These are phyloP conservation scores for Ernsta delagoae DNA, from an alignment of 2,888 invertebrate species.

Conservation along the genomic window DNA sequence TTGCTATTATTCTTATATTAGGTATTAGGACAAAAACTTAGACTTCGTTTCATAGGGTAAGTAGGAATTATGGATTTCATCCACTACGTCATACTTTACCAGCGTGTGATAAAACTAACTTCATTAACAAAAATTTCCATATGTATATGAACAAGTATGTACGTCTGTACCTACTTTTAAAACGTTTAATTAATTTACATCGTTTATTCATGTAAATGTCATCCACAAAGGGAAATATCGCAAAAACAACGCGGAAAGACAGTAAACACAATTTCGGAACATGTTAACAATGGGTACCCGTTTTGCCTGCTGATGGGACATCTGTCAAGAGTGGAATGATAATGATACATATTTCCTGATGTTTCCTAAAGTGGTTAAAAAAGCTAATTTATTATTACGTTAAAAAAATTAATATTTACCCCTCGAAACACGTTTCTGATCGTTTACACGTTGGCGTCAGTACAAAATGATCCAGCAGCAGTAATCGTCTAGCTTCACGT, in stretches of 20 bases:
- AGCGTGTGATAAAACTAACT: too few relatives aligned
- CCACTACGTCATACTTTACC: too few relatives aligned
- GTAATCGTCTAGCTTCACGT: too few relatives aligned
- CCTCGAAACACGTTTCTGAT: not conserved
- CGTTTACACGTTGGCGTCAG: too few relatives aligned
- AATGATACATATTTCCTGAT: slow-evolving; percentile 12
- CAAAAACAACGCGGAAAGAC: slow-evolving; percentile 20
- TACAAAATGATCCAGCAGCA: too few relatives aligned
- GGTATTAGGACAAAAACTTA: too few relatives aligned
- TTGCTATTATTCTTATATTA: too few relatives aligned
- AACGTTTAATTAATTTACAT: slow-evolving; percentile 3
- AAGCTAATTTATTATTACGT: not conserved
- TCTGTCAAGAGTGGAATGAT: slow-evolving; percentile 21
- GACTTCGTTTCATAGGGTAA: too few relatives aligned
- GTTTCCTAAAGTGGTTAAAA: slow-evolving; percentile 8
- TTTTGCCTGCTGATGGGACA: slow-evolving; percentile 10
- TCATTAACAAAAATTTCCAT: too few relatives aligned
- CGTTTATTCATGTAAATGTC: not conserved
- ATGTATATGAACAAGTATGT: too few relatives aligned
- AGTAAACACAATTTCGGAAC: slow-evolving; percentile 21
- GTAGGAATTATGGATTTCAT: too few relatives aligned
- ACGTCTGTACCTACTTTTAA: not conserved
- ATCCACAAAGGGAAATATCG: not conserved
- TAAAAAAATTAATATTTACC: not conserved
- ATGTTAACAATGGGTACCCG: slow-evolving; percentile 12